Evolutionary conservation across 1,140 invertebrate genomes (phyloP).

Genomic region (Meloidogyne chitwoodi): DNA sequence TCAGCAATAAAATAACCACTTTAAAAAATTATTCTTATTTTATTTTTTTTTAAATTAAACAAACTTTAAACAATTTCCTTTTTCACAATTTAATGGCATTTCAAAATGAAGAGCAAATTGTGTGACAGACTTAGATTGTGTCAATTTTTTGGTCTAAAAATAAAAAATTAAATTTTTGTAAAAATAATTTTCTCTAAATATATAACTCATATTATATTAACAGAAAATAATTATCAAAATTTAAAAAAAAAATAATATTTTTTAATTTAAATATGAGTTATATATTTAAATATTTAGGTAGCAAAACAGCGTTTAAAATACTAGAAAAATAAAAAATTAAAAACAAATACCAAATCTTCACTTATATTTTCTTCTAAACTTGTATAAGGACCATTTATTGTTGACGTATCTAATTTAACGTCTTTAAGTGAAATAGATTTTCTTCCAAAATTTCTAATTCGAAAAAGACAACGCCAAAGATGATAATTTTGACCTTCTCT

Average conservation of each 20-base stretch:
- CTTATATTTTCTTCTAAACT: background rate
- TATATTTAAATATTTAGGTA: too few species aligned
- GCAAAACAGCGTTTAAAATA: too few species aligned
- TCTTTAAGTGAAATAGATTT: background rate
- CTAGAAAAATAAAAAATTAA: background rate
- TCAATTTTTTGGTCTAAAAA: background rate
- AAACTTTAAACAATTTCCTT: background rate
- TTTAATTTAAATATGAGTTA: too few species aligned
- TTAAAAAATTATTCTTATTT: too few species aligned
- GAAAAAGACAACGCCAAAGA: slow-evolving; percentile 7
- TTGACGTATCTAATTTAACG: background rate
- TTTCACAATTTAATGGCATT: background rate
- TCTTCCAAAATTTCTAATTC: background rate
- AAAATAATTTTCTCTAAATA: too few species aligned
- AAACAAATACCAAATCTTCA: background rate
- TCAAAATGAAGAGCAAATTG: slow-evolving; percentile 1
- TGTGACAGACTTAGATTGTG: background rate
- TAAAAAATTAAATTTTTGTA: background rate
- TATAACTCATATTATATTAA: too few species aligned
- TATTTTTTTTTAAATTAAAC: too few species aligned
- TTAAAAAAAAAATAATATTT: too few species aligned
- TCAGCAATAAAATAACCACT: background rate
- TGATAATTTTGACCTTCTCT: background rate
- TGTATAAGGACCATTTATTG: background rate
- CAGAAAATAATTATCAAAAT: too few species aligned